These are phyloP conservation scores for Lingula anatina DNA, from an alignment of 2,888 invertebrate species.

Conservation along the genomic window DNA sequence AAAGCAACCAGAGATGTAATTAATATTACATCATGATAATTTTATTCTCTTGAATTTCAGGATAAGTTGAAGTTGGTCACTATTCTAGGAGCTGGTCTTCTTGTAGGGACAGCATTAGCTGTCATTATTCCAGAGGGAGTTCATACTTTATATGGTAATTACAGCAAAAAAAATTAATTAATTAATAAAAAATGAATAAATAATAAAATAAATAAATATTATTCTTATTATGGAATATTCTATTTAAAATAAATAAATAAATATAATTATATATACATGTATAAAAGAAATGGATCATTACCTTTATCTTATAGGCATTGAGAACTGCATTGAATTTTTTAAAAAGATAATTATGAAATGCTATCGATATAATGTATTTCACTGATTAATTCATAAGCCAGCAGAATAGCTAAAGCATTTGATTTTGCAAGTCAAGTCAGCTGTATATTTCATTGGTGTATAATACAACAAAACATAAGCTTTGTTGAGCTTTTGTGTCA, in stretches of 20 bases:
- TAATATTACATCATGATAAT: background rate
- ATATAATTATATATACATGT: constrained; percentile 3
- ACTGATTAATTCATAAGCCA: too few relatives aligned
- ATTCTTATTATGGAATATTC: background rate
- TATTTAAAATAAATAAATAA: constrained; percentile 1
- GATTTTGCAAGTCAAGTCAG: too few relatives aligned
- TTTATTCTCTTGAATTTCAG: constrained; percentile 58
- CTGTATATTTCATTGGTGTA: too few relatives aligned
- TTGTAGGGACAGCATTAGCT: constrained; percentile 94
- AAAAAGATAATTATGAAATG: too few relatives aligned
- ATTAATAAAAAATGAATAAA: background rate
- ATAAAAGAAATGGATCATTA: too few relatives aligned
- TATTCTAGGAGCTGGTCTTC: constrained; percentile 90
- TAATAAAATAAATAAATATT: background rate
- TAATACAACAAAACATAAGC: too few relatives aligned
- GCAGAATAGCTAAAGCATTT: too few relatives aligned
- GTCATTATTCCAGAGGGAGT: constrained; percentile 99
- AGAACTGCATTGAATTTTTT: too few relatives aligned
- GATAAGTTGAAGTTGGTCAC: constrained; percentile 90
- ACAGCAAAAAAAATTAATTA: background rate
- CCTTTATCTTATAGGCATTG: too few relatives aligned
- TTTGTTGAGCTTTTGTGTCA: too few relatives aligned
- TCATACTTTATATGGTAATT: constrained; percentile 56
- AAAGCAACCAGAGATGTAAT: background rate
- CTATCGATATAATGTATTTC: too few relatives aligned